Percentiles rank a stretch among this genome's conserved stretches.
Evolutionary conservation across 2,797 vertebrate species (phyloP).

Genomic region (Otolemur crassicaudatus): DNA sequence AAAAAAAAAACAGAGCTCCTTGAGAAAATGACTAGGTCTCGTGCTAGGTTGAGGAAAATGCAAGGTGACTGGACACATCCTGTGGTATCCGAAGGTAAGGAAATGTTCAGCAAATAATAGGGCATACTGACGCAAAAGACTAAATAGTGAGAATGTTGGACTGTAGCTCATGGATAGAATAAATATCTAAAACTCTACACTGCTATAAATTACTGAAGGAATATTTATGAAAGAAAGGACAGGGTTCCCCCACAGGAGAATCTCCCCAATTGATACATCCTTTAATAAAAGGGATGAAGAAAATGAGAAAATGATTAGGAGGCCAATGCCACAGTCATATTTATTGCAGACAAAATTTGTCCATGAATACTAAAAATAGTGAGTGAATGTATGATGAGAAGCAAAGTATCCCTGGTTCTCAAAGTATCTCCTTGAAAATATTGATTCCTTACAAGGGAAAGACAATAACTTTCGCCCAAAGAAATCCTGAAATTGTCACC

Average conservation of each 20-base stretch:
- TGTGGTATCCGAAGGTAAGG: neutral
- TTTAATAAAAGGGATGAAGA: neutral
- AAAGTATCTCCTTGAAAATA: neutral
- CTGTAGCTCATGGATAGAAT: neutral
- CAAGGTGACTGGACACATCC: neutral
- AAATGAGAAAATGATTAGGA: neutral
- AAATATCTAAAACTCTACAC: neutral
- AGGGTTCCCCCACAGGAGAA: neutral
- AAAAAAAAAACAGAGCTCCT: neutral
- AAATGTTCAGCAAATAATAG: neutral
- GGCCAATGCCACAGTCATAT: neutral
- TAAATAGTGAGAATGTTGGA: neutral
- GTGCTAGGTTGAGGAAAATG: neutral
- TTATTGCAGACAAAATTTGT: neutral
- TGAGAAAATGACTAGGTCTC: neutral
- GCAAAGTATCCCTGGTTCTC: neutral
- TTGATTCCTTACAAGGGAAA: neutral
- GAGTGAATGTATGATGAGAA: neutral
- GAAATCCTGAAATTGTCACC: too few relatives aligned
- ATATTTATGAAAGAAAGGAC: neutral
- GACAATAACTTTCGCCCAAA: too few relatives aligned
- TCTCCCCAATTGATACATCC: neutral
- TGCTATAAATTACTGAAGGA: neutral
- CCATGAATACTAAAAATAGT: neutral
- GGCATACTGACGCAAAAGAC: neutral